Percentiles rank a stretch among this genome's conserved stretches.
Evolutionary conservation across 2,888 invertebrate genomes (phyloP).

Genomic region (Drosophila nr. perissopoda): DNA sequence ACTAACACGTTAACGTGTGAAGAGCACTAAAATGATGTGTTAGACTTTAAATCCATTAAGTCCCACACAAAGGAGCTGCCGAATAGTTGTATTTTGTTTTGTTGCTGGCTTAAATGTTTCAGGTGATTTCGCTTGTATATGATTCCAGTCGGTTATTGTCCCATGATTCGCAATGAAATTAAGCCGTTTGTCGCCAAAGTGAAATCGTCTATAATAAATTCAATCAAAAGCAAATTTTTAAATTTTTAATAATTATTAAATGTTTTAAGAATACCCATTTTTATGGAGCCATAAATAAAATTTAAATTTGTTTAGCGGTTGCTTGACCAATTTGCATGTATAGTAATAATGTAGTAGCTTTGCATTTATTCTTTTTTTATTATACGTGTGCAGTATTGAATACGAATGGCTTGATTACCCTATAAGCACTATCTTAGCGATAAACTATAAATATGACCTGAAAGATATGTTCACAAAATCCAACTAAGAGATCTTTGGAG

Average conservation of each 20-base stretch:
- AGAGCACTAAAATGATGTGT: conserved; percentile 55
- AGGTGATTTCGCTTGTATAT: conserved; percentile 16
- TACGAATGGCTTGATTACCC: not conserved
- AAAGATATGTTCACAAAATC: not conserved
- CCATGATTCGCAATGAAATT: conserved; percentile 40
- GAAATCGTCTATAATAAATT: conserved; percentile 53
- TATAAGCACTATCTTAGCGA: not conserved
- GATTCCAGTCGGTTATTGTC: conserved; percentile 23
- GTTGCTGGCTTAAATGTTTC: conserved; percentile 35
- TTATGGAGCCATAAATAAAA: not conserved
- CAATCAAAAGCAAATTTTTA: conserved; percentile 22
- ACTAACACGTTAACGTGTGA: conserved; percentile 30
- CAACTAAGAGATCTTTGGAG: not conserved
- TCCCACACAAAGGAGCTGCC: conserved; percentile 43
- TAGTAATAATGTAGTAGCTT: not conserved
- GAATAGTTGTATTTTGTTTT: conserved; percentile 17
- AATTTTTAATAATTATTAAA: conserved; percentile 19
- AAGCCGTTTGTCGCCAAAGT: conserved; percentile 34
- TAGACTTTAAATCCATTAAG: conserved; percentile 43
- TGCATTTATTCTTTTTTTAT: not conserved
- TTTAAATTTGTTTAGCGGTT: not conserved
- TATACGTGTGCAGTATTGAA: not conserved
- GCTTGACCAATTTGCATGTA: conserved; percentile 13
- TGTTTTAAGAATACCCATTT: not conserved
- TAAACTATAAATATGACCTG: conserved; percentile 6